phyloP scores from a whole-genome alignment of 2,797 vertebrate species.

The Microcaecilia unicolor region DNA sequence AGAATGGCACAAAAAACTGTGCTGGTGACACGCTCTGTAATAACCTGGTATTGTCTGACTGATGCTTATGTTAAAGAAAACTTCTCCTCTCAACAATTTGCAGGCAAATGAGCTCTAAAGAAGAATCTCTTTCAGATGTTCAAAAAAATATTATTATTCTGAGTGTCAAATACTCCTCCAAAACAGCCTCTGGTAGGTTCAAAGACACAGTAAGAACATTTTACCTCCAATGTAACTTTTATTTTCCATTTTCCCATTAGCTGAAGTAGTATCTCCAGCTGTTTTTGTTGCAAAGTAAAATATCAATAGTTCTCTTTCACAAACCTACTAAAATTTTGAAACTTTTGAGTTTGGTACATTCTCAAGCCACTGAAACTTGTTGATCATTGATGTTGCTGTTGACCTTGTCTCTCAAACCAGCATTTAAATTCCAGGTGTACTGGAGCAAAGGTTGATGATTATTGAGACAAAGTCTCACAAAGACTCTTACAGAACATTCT shows the following conservation, averaged over 20 bases:
- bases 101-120: slow-evolving; percentile 21
- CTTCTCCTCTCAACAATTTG: slow-evolving; percentile 24
- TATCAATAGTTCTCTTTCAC: neutral
- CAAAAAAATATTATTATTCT: slow-evolving; percentile 15
- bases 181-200: slow-evolving; percentile 26
- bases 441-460: slow-evolving; percentile 34
- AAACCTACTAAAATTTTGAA: neutral
- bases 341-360: neutral
- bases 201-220: slow-evolving; percentile 22
- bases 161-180: too few species aligned
- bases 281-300: too few species aligned
- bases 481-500: slow-evolving; percentile 21
- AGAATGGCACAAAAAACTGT: too few species aligned
- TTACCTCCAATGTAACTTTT: slow-evolving; percentile 17
- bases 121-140: slow-evolving; percentile 13
- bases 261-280: too few species aligned
- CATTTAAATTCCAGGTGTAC: slow-evolving; percentile 37
- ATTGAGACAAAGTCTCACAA: slow-evolving; percentile 32
- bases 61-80: too few species aligned
- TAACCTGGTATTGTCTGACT: too few species aligned
- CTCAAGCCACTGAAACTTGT: too few species aligned
- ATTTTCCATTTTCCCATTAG: too few species aligned
- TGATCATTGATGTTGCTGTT: slow-evolving; percentile 20
- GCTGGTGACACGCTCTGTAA: too few species aligned
- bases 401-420: slow-evolving; percentile 28